Conservation (phyloP, 1,140 invertebrate species). For the Drosophila nasuta region DNA sequence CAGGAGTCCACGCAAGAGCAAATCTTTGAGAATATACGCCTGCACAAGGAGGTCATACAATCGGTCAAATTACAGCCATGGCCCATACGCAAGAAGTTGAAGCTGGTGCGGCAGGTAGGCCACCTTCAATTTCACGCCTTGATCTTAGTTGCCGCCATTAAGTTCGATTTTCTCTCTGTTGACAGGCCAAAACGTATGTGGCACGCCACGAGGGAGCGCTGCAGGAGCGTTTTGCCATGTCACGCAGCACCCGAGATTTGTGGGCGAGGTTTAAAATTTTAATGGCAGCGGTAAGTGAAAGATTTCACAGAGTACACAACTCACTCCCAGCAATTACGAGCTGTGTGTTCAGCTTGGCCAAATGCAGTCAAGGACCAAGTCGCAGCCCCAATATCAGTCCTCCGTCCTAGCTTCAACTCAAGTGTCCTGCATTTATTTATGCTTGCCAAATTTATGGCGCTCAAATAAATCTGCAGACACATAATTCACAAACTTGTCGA, state of each 20-base stretch:
- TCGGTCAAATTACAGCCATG: conserved; percentile 96
- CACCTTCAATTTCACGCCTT: conserved; percentile 61
- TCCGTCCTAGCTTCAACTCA: background rate
- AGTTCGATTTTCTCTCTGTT: conserved; percentile 72
- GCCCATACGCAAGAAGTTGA: conserved; percentile 93
- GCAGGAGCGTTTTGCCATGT: conserved; percentile 95
- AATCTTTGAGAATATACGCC: conserved; percentile 95
- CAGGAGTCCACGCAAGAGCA: conserved; percentile 90
- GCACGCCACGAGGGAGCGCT: conserved; percentile 95
- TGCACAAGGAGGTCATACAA: conserved; percentile 96
- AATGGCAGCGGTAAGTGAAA: conserved; percentile 88
- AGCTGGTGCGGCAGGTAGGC: conserved; percentile 92
- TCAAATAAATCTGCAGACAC: conserved; percentile 65
- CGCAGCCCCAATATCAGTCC: background rate
- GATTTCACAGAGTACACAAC: conserved; percentile 15
- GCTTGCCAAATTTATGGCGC: conserved; percentile 69
- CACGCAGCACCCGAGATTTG: conserved; percentile 92
- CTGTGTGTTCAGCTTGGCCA: conserved; percentile 28
- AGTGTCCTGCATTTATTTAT: conserved; percentile 61
- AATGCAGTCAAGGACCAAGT: conserved; percentile 10
- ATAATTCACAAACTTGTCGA: conserved; percentile 60
- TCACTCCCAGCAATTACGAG: conserved; percentile 8
- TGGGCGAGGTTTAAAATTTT: conserved; percentile 92
- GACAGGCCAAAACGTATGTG: conserved; percentile 93
- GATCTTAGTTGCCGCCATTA: conserved; percentile 56